Evolutionary conservation across 2,888 invertebrate species (phyloP), one percentile per base, ranked within the genome.

Genomic region (Erebia epiphron): DNA sequence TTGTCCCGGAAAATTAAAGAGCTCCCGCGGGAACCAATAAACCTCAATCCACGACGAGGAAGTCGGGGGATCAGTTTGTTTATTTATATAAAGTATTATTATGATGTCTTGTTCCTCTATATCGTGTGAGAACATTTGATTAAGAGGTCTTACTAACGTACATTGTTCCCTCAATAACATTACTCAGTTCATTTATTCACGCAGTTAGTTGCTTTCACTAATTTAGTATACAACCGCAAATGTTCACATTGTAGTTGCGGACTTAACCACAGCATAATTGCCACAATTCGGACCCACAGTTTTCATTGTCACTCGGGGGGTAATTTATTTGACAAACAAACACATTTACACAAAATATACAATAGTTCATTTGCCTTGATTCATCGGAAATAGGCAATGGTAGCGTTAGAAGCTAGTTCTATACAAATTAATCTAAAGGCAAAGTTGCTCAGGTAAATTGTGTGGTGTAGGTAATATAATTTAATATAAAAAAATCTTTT

Each of bases 181-280:
- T n/a, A 52, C 50, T 52, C n/a, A 8, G n/a, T 14, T 3, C 13
- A 18, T 21, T 57, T 35, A 58, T 14, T 41, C 16, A 61, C 61
- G 61, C 52, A 63, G 50, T 35, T 62, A 49, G 21, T 62, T 64
- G 35, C 49, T 26, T 26, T 50, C n/a, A 49, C 62, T 63, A 14
- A 49, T 63, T 50, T 26, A 50, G 26, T 52, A 16, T 50, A 11
- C 4, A 16, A n/a, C n/a, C 50, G n/a, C 26, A 64, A 64, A 64
- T 63, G n/a, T 46, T n/a, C 21, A 52, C 16, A 35, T 46, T 61
- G 46, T 5, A 61, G 61, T 61, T 46, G 18, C 46, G 43, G 46
- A 61, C 18, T 61, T 18, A 61, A 61, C 61, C 61, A 26, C 63
- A 64, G 9, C n/a, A 52, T 35, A 26, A 50, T 16, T 52, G 52